Base-by-base conservation (phyloP, 2,797 vertebrate genomes). In the Serranus cabrilla region DNA sequence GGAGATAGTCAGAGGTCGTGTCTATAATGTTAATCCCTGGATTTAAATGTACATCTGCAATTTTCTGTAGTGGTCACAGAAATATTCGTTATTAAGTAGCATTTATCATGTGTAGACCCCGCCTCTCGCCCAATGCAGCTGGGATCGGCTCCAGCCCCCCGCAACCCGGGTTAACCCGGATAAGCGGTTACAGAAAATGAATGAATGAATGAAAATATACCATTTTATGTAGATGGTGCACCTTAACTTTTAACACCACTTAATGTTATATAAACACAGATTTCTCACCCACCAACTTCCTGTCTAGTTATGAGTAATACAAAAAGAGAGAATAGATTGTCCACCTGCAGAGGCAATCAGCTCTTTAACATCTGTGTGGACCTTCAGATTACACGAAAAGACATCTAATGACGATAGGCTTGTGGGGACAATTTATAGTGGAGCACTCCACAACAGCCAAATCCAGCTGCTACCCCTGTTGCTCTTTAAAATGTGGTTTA, bases 401-500 rank as follows among this genome's bases (percentile, higher is more conserved):
- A 58, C 11, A 51, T 66, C n/a, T 40, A 80, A 47, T 40, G 37
- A 62, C 21, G 31, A 54, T 25, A 34, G 13, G 11, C 47, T 73
- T 27, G 11, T 42, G 27, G 39, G 54, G 25, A 72, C 21, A 55
- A 65, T 73, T 74, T 61, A 83, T 47, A 23, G 20, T 0, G 5
- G 2, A 51, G 70, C 68, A 43, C 52, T 58, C 40, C 39, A 58
- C 51, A 46, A 23, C 20, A 66, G 50, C 31, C 51, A 21, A 68
- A 85, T 43, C 71, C 63, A 70, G 58, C 42, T 9, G 12, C 62
- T 72, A 49, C 61, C 27, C 46, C 7, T 18, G 52, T 51, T 56
- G 55, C 62, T 74, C 63, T 76, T 64, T 55, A 74, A 74, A 77
- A 64, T 27, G 67, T 21, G 39, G 68, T 75, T 81, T 52, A 78